Evolutionary conservation across 2,888 invertebrate genomes (phyloP).

Genomic region (Serripes groenlandicus): DNA sequence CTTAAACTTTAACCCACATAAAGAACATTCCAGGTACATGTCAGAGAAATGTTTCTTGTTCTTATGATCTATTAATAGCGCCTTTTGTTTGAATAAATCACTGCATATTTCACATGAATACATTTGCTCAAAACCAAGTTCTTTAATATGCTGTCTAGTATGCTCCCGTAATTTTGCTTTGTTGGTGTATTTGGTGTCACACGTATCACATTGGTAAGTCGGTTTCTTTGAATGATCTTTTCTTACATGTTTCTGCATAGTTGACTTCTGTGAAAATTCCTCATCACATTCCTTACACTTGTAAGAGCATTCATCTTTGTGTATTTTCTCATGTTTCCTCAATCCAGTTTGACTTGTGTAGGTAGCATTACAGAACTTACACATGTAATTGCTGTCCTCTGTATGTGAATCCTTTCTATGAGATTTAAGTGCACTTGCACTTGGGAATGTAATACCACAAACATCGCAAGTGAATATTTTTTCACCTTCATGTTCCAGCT

Average conservation of each 20-base stretch:
- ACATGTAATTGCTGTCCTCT: slow-evolving; percentile 5
- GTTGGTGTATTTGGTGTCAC: slow-evolving; percentile 5
- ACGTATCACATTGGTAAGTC: slow-evolving; percentile 6
- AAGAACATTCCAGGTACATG: neutral
- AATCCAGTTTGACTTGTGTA: slow-evolving; percentile 5
- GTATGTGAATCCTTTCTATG: neutral
- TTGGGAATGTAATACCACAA: slow-evolving; percentile 9
- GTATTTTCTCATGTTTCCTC: slow-evolving; percentile 20
- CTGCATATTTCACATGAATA: slow-evolving; percentile 18
- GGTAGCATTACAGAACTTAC: slow-evolving; percentile 15
- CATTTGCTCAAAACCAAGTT: neutral
- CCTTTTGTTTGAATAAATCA: slow-evolving; percentile 4
- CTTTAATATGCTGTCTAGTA: slow-evolving; percentile 7
- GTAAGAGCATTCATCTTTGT: neutral
- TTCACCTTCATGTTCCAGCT: slow-evolving; percentile 8
- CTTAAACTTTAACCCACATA: slow-evolving; percentile 11
- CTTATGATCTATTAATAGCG: slow-evolving; percentile 3
- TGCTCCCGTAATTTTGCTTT: slow-evolving; percentile 15
- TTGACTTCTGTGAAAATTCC: slow-evolving; percentile 5
- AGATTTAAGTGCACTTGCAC: neutral
- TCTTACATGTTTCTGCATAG: neutral
- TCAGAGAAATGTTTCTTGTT: slow-evolving; percentile 15
- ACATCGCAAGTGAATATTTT: slow-evolving; percentile 20
- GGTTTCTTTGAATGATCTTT: slow-evolving; percentile 1
- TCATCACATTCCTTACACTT: slow-evolving; percentile 12